These are phyloP conservation scores for Bhutanitis thaidina DNA, from an alignment of 2,888 invertebrate species.

Conservation along the genomic window DNA sequence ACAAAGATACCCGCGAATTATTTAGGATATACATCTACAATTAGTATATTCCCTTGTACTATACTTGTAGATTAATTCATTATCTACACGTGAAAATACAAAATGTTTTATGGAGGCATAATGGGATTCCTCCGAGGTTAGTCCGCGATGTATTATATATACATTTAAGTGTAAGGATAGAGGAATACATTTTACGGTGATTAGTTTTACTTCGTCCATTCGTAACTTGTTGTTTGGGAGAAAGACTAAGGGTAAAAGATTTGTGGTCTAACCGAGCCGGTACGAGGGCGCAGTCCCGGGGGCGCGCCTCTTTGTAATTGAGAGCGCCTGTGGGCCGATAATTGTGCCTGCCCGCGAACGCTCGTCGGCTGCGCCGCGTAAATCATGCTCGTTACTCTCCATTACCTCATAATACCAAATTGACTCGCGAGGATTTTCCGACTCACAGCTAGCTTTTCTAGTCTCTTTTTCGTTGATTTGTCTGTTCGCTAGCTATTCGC, in stretches of 20 bases:
- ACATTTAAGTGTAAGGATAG: background rate
- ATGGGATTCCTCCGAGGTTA: background rate
- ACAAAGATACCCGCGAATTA: too few species aligned
- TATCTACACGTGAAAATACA: background rate
- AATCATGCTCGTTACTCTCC: slow-evolving; percentile 78
- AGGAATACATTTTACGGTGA: background rate
- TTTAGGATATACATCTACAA: too few species aligned
- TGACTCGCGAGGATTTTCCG: slow-evolving; percentile 66
- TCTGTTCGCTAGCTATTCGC: slow-evolving; percentile 31
- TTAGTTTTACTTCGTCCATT: slow-evolving; percentile 9
- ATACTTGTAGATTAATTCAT: too few species aligned
- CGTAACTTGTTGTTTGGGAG: slow-evolving; percentile 35
- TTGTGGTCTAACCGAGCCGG: slow-evolving; percentile 60
- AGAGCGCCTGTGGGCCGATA: slow-evolving; percentile 79
- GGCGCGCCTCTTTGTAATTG: slow-evolving; percentile 77
- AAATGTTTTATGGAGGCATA: background rate
- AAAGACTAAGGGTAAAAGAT: slow-evolving; percentile 64
- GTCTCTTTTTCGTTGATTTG: slow-evolving; percentile 26
- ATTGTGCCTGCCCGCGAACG: slow-evolving; percentile 67
- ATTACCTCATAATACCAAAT: slow-evolving; percentile 77
- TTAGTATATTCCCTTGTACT: too few species aligned
- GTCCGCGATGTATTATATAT: background rate
- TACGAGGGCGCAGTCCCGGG: slow-evolving; percentile 67
- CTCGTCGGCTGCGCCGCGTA: slow-evolving; percentile 50
- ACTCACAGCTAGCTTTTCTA: slow-evolving; percentile 33